phyloP scores from a whole-genome alignment of 2,888 invertebrate species.

The Caenorhabditis japonica region DNA sequence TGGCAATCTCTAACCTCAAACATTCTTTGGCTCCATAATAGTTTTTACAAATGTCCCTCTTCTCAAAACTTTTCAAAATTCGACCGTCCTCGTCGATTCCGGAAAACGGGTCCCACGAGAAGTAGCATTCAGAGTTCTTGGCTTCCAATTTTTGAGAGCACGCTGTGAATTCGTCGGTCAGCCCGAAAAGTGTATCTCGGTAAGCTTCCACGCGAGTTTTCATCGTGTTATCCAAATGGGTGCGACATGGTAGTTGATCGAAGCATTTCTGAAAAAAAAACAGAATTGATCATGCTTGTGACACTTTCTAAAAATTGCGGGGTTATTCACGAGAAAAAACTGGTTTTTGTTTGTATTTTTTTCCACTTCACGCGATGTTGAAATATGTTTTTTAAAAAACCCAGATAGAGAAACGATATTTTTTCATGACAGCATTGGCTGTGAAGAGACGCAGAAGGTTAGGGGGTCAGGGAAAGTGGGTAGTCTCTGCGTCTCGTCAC shows the following conservation, averaged over 20 bases:
- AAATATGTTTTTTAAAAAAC: no score
- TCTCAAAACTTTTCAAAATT: slow-evolving; percentile 38
- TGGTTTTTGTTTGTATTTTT: no score
- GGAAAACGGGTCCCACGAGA: slow-evolving; percentile 41
- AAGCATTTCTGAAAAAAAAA: slow-evolving; percentile 32
- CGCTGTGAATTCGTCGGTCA: slow-evolving; percentile 20
- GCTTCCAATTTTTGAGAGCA: slow-evolving; percentile 24
- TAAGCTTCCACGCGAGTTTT: slow-evolving; percentile 17
- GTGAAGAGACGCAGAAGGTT: no score
- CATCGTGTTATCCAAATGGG: slow-evolving; percentile 24
- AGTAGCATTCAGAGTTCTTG: slow-evolving; percentile 32
- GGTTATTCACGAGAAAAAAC: no score
- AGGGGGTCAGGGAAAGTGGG: no score
- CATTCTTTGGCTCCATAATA: slow-evolving; percentile 36
- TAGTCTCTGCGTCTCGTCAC: no score
- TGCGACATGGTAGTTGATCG: slow-evolving; percentile 24
- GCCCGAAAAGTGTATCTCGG: slow-evolving; percentile 25
- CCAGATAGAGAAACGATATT: no score
- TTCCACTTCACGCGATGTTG: no score
- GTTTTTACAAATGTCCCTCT: slow-evolving; percentile 33
- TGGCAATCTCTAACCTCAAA: slow-evolving; percentile 21
- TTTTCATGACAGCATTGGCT: no score
- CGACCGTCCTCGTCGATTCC: slow-evolving; percentile 30
- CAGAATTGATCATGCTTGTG: no score
- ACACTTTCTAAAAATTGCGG: no score